phyloP scores from a whole-genome alignment of 2,113 vertebrate species.

The Psittacula cyanocephala region DNA sequence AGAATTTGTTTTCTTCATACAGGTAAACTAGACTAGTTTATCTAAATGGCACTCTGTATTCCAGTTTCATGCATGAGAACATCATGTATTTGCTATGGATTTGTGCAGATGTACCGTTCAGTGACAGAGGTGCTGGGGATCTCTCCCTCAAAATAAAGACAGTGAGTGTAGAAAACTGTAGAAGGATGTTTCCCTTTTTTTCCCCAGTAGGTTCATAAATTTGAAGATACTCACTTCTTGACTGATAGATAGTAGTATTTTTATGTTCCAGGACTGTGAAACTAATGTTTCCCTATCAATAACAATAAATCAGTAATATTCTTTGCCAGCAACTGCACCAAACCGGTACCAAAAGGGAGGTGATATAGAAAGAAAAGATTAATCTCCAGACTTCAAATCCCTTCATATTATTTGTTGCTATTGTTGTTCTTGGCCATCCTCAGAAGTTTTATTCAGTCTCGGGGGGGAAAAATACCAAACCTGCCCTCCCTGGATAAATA shows the following conservation, averaged over 20 bases:
- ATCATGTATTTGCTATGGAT: not conserved
- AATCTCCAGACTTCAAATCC: not conserved
- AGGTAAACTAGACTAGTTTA: not conserved
- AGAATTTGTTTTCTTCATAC: not conserved
- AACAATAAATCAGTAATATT: not conserved
- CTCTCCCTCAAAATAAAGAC: not conserved
- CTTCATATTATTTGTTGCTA: not conserved
- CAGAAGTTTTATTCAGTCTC: not conserved
- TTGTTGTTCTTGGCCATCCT: not conserved
- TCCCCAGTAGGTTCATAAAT: not conserved
- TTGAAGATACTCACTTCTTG: not conserved
- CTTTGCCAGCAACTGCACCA: not conserved
- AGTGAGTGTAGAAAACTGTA: not conserved
- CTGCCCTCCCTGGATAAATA: not conserved
- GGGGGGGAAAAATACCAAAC: accelerated
- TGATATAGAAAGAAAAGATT: not conserved
- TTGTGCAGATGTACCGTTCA: not conserved
- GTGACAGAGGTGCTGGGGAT: not conserved
- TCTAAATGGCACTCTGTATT: not conserved
- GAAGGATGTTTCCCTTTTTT: not conserved
- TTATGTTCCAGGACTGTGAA: not conserved
- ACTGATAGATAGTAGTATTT: not conserved
- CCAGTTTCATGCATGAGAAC: not conserved
- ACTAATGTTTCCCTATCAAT: not conserved
- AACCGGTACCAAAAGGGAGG: not conserved